A percentile compares a stretch with the other conserved stretches of the same genome.
Evolutionary conservation across 2,888 invertebrate species (phyloP).

Genomic region (Pyrrhia umbra): DNA sequence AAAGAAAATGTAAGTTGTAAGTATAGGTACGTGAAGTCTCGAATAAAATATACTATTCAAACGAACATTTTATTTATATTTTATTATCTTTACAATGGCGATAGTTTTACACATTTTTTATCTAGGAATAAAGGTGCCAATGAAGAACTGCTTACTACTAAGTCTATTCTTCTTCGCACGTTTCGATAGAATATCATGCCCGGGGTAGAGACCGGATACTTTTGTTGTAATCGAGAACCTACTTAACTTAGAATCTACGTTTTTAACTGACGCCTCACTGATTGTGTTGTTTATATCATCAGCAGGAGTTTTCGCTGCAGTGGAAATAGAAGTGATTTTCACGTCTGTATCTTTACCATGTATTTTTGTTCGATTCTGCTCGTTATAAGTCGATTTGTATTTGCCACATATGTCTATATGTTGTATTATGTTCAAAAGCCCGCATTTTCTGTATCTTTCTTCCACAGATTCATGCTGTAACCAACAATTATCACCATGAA

Average conservation of each 20-base stretch:
- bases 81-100: conserved; percentile 28
- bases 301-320: conserved; percentile 1
- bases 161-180: conserved; percentile 23
- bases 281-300: conserved; percentile 1
- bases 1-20: no score
- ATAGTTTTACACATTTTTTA: conserved; percentile 8
- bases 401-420: conserved; percentile 46
- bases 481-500: conserved; percentile 8
- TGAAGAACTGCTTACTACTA: conserved; percentile 10
- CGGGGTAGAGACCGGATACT: conserved; percentile 33
- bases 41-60: no score
- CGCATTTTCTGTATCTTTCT: conserved; percentile 46
- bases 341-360: neutral
- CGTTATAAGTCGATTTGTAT: conserved; percentile 13
- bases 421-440: conserved; percentile 45
- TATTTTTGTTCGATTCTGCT: conserved; percentile 13
- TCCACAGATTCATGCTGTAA: conserved; percentile 19
- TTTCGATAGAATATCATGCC: conserved; percentile 36
- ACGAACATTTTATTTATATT: neutral
- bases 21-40: no score
- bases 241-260: conserved; percentile 34
- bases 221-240: conserved; percentile 48
- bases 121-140: conserved; percentile 15
- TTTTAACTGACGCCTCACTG: conserved; percentile 14
- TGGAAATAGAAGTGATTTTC: conserved; percentile 17